phyloP scores from a whole-genome alignment of 2,888 invertebrate species.

The Stegophylla sp. region DNA sequence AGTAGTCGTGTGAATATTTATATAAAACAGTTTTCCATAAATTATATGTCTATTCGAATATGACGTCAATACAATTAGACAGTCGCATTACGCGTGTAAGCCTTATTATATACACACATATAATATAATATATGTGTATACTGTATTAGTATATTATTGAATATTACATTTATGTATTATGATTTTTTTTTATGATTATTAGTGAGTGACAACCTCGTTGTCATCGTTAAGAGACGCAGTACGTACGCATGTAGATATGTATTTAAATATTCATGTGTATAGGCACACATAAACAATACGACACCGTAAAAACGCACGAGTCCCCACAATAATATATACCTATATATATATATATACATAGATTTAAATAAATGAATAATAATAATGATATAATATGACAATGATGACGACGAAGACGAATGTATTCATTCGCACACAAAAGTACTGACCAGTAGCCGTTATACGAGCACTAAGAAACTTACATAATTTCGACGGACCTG shows the following conservation, averaged over 20 bases:
- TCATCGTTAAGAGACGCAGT: not conserved
- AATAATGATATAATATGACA: conserved; percentile 13
- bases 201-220: not conserved
- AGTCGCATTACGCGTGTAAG: not conserved
- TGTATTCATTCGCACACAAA: not conserved
- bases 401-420: not conserved
- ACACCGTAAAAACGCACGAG: not conserved
- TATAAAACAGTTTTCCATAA: not conserved
- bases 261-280: conserved; percentile 23
- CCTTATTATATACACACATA: not conserved
- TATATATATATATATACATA: not conserved
- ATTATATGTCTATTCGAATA: not conserved
- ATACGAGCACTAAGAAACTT: not conserved
- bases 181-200: not conserved
- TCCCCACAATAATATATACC: not conserved
- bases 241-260: not conserved
- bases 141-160: no score
- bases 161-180: not conserved
- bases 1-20: not conserved
- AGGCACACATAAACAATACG: not conserved
- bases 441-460: conserved; percentile 34
- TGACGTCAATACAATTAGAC: conserved; percentile 2
- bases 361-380: not conserved
- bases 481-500: conserved; percentile 26
- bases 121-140: no score